Conservation (phyloP, 2,113 vertebrate species). For the Eulemur rufifrons region DNA sequence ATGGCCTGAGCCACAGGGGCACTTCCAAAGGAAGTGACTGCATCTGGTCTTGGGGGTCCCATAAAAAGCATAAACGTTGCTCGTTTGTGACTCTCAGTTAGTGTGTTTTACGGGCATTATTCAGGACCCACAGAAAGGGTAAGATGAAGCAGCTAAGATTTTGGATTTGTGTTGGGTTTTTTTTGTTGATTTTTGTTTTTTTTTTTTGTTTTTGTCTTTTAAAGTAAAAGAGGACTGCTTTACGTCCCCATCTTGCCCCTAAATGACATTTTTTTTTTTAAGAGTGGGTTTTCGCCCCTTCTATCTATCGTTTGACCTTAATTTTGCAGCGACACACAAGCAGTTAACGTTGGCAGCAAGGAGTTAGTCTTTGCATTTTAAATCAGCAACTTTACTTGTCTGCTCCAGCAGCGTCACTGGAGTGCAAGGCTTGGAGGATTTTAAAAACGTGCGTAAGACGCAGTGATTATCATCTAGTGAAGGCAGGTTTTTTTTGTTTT, state of each 20-base stretch:
- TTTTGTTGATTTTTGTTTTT: not conserved
- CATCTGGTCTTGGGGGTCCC: not conserved
- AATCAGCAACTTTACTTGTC: not conserved
- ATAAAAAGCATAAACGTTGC: not conserved
- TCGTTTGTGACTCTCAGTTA: not conserved
- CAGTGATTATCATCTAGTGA: not conserved
- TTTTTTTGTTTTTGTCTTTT: not conserved
- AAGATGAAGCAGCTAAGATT: not conserved
- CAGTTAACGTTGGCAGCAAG: not conserved
- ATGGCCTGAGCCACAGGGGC: constrained; percentile 48
- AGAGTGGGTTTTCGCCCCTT: not conserved
- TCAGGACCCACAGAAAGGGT: not conserved
- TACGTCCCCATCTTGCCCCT: not conserved
- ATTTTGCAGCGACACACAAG: not conserved
- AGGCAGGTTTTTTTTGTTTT: not conserved
- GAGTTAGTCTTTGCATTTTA: not conserved
- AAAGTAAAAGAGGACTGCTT: not conserved
- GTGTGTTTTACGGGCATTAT: not conserved
- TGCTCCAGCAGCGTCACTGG: not conserved
- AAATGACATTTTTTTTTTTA: not conserved
- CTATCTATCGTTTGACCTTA: not conserved
- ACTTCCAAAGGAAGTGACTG: constrained; percentile 39
- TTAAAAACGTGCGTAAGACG: not conserved
- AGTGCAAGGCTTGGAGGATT: not conserved
- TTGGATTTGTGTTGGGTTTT: not conserved